Evolutionary conservation across 2,113 vertebrate genomes (phyloP), one percentile per base, ranked within the genome.

Genomic region (Irena cyanogastra): DNA sequence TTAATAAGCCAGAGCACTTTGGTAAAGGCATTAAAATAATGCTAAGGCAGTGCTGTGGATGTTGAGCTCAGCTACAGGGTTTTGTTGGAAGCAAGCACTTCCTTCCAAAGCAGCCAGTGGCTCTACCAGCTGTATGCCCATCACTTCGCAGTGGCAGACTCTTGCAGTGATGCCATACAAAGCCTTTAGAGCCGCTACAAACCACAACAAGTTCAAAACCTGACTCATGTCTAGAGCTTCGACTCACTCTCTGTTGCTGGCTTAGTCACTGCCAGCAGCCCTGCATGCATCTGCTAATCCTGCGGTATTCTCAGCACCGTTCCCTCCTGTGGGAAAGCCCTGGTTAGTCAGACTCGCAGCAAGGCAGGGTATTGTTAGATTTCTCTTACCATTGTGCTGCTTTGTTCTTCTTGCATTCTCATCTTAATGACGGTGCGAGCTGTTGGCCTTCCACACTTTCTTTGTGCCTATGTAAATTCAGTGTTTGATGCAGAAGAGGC

Each of bases 331-430:
- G 92, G 81, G 90, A 95, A 93, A 97, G 81, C 84, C 94, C 93
- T 95, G 63, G 81, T 94, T 95, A 95, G 75, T 83, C 85, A 94
- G 86, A 60, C 91, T 65, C 5, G 9, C 4, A 68, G 86, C 89
- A 84, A 90, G 64, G 76, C 70, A 94, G 72, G 18, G 50, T 52
- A 81, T 64, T 63, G 69, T 66, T 78, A 82, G 83, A 66, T 84
- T 91, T 92, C 66, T 97, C 95, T 96, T 97, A 97, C 96, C 97
- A 95, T 89, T 89, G 90, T 63, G 86, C 74, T 42, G 81, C 95
- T 95, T 87, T 87, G 87, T 59, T 91, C 90, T 49, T 93, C 94
- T 61, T 66, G 91, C 47, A 69, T 75, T 93, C 87, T 78, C 95
- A 78, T 91, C 60, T 82, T 60, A 96, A 85, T 74, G 60, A 86